These are phyloP conservation scores for Spodoptera litura DNA, from an alignment of 1,140 invertebrate genomes.

Conservation along the genomic window DNA sequence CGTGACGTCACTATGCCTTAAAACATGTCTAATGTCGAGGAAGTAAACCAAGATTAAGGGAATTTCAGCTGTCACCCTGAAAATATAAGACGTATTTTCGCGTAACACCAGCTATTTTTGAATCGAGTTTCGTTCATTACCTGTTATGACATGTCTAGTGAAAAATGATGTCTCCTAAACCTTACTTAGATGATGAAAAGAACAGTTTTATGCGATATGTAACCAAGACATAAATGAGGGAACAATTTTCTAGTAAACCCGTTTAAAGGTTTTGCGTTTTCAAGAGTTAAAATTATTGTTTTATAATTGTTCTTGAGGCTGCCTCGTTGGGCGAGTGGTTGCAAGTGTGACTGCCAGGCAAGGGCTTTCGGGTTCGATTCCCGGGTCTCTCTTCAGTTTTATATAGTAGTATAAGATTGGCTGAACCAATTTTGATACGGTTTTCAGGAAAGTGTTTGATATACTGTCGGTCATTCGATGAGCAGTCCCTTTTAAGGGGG, in stretches of 20 bases:
- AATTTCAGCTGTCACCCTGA: neutral
- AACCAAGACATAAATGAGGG: slow-evolving; percentile 16
- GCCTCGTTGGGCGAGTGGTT: too few relatives aligned
- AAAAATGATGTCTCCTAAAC: slow-evolving; percentile 58
- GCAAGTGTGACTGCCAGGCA: too few relatives aligned
- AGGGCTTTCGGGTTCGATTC: too few relatives aligned
- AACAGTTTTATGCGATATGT: slow-evolving; percentile 22
- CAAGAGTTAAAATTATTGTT: neutral
- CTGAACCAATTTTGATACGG: too few relatives aligned
- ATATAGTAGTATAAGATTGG: too few relatives aligned
- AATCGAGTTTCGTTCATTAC: slow-evolving; percentile 51
- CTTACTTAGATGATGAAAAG: slow-evolving; percentile 49
- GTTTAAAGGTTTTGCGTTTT: slow-evolving; percentile 3
- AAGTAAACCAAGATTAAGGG: too few relatives aligned
- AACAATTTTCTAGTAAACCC: neutral
- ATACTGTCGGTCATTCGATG: too few relatives aligned
- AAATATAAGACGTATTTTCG: neutral
- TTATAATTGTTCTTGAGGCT: neutral
- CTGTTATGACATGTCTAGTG: slow-evolving; percentile 43
- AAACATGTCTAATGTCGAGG: too few relatives aligned
- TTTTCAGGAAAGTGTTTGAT: too few relatives aligned
- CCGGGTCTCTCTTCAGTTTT: too few relatives aligned
- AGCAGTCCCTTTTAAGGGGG: too few relatives aligned
- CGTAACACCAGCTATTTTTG: neutral
- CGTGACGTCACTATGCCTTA: too few relatives aligned